These are phyloP conservation scores for Nipponacmea schrenckii DNA, from an alignment of 2,888 invertebrate species.

Conservation along the genomic window DNA sequence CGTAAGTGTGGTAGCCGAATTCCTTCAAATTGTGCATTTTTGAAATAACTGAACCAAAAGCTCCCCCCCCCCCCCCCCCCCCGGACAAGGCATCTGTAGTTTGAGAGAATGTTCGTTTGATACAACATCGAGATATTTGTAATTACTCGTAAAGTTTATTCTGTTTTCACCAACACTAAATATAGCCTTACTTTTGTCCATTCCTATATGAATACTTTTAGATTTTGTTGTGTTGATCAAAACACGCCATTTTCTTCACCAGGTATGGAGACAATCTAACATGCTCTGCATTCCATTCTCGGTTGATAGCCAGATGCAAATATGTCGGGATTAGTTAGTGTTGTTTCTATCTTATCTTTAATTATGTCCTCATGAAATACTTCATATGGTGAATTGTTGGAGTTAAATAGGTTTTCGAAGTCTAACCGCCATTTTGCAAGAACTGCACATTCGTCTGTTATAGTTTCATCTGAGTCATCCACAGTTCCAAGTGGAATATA, in stretches of 20 bases:
- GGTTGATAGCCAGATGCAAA: too few relatives aligned
- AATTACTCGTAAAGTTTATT: slow-evolving; percentile 18
- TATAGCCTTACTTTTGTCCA: slow-evolving; percentile 3
- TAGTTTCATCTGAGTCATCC: neutral
- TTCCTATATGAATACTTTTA: neutral
- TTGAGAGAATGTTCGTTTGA: slow-evolving; percentile 12
- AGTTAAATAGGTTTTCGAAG: neutral
- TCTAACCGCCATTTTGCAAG: neutral
- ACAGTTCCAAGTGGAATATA: neutral
- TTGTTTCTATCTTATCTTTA: neutral
- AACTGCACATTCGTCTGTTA: neutral
- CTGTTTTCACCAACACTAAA: slow-evolving; percentile 25
- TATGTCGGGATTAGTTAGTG: too few relatives aligned
- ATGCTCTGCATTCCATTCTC: too few relatives aligned
- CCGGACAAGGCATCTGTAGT: neutral
- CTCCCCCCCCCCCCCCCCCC: neutral
- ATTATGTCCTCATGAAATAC: neutral
- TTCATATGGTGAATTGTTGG: neutral
- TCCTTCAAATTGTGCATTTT: neutral
- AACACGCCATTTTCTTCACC: too few relatives aligned
- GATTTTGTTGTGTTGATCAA: too few relatives aligned
- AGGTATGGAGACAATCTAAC: too few relatives aligned
- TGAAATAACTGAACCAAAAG: slow-evolving; percentile 13
- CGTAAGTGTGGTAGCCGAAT: slow-evolving; percentile 16
- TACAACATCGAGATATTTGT: slow-evolving; percentile 29